A percentile compares a stretch with the other conserved stretches of the same genome.
These are phyloP conservation scores for Baccha elongata DNA, from an alignment of 2,888 invertebrate species.

Conservation along the genomic window DNA sequence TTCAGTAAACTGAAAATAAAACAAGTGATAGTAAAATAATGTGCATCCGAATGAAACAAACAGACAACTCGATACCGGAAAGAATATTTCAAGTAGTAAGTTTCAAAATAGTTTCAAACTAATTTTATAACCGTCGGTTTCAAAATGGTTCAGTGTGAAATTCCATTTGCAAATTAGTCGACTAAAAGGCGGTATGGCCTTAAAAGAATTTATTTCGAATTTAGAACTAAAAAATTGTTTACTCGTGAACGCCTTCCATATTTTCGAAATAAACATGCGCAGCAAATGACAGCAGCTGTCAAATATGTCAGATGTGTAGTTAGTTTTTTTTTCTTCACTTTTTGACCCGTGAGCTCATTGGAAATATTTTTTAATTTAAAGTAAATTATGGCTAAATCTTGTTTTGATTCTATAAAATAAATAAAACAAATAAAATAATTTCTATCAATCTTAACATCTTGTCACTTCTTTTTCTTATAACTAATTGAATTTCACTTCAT, in stretches of 20 bases:
- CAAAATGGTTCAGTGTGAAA: too few species aligned
- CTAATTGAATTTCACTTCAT: constrained; percentile 1
- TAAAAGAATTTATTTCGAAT: too few species aligned
- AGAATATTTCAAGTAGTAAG: too few species aligned
- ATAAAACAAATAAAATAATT: neutral
- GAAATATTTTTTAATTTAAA: constrained; percentile 55
- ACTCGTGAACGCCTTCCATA: constrained; percentile 23
- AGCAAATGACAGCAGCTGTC: constrained; percentile 2
- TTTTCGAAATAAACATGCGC: constrained; percentile 49
- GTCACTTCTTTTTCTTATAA: constrained; percentile 5
- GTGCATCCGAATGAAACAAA: too few species aligned
- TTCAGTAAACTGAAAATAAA: too few species aligned
- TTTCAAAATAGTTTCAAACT: too few species aligned
- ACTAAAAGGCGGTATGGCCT: too few species aligned
- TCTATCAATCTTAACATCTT: neutral
- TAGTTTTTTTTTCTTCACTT: constrained; percentile 45
- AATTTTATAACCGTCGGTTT: too few species aligned
- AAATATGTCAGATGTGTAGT: constrained; percentile 46
- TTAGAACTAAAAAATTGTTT: too few species aligned
- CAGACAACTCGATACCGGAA: too few species aligned
- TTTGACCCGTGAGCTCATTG: constrained; percentile 68
- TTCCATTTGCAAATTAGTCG: too few species aligned
- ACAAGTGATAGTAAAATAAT: too few species aligned
- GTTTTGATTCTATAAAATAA: constrained; percentile 22
- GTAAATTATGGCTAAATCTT: constrained; percentile 43